phyloP scores from a whole-genome alignment of 2,113 vertebrate species.

The Lagopus leucura region DNA sequence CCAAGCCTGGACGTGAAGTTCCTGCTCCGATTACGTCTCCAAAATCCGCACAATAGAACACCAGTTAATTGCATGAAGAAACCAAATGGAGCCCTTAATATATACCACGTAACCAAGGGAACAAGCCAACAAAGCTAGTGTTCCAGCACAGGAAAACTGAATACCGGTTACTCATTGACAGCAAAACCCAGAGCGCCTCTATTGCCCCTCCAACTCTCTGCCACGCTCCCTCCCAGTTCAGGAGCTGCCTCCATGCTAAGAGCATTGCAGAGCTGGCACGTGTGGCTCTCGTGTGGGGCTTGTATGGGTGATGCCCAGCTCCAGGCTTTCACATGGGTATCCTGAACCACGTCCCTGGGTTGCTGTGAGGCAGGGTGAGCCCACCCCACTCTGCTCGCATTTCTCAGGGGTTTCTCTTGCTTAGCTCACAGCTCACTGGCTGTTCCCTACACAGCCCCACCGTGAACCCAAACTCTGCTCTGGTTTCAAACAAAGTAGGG shows the following conservation, averaged over 20 bases:
- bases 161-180: not conserved
- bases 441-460: not conserved
- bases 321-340: not conserved
- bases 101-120: conserved; percentile 61
- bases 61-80: conserved; percentile 50
- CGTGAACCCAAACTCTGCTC: not conserved
- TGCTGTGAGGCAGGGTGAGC: not conserved
- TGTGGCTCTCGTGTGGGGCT: not conserved
- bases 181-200: not conserved
- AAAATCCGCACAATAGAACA: not conserved
- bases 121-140: conserved; percentile 29
- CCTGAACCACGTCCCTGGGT: not conserved
- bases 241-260: not conserved
- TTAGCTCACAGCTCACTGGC: not conserved
- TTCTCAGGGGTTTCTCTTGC: not conserved
- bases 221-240: not conserved
- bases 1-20: not conserved
- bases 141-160: not conserved
- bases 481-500: not conserved
- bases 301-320: not conserved
- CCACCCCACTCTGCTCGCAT: not conserved
- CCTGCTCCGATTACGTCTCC: not conserved
- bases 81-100: conserved; percentile 48
- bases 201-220: not conserved
- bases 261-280: not conserved